These are phyloP conservation scores for Nymphalis c-album DNA, from an alignment of 2,888 invertebrate genomes.

Conservation along the genomic window DNA sequence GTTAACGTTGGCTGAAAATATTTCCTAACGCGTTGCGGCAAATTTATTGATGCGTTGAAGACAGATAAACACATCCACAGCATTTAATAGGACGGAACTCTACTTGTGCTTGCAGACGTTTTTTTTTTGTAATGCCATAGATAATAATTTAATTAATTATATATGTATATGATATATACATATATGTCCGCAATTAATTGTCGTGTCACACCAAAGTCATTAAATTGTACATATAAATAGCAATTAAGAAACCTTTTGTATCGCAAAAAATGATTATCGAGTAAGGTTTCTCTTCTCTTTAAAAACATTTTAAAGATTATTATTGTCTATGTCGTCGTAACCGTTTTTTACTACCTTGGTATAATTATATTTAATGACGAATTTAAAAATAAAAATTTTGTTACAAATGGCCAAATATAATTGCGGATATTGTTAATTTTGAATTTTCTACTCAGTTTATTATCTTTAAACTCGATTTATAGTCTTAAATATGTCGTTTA, in stretches of 20 bases:
- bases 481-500: not conserved
- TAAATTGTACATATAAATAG: constrained; percentile 4
- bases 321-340: constrained; percentile 9
- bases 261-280: not conserved
- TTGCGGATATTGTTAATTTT: constrained; percentile 14
- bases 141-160: no score
- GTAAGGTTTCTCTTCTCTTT: not conserved
- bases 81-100: constrained; percentile 21
- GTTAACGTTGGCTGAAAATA: constrained; percentile 65
- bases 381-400: constrained; percentile 4
- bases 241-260: constrained; percentile 4
- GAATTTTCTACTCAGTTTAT: constrained; percentile 4
- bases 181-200: not conserved
- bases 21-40: constrained; percentile 47
- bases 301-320: constrained; percentile 6
- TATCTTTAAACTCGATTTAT: constrained; percentile 6
- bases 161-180: no score
- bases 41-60: constrained; percentile 44
- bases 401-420: constrained; percentile 13
- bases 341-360: constrained; percentile 3
- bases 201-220: not conserved
- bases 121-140: no score
- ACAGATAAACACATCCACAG: constrained; percentile 28
- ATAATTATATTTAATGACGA: constrained; percentile 5
- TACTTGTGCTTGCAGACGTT: not conserved